phyloP scores from a whole-genome alignment of 2,888 invertebrate genomes.

The Omphaloscelis lunosa region DNA sequence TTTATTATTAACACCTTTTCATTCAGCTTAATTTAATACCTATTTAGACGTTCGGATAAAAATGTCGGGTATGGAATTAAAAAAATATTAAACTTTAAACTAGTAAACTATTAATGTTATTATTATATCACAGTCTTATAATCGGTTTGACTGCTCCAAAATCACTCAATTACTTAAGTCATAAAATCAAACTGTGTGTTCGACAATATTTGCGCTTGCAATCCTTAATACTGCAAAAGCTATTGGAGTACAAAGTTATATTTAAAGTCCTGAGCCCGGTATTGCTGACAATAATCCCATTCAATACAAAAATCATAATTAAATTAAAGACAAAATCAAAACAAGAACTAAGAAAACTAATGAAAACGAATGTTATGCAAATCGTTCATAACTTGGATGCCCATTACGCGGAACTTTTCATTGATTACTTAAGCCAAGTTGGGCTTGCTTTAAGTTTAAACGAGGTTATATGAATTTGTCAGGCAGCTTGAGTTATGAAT shows the following conservation, averaged over 20 bases:
- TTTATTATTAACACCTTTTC: neutral
- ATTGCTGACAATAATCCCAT: conserved; percentile 6
- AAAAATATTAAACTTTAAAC: too few species aligned
- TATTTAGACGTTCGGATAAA: neutral
- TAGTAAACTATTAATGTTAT: neutral
- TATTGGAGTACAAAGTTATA: neutral
- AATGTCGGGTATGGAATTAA: too few species aligned
- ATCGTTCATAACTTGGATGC: conserved; percentile 66
- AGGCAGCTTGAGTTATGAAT: conserved; percentile 70
- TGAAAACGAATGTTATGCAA: conserved; percentile 68
- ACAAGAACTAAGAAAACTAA: conserved; percentile 62
- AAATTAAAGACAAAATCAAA: conserved; percentile 45
- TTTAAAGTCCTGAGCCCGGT: too few species aligned
- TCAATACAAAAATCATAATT: conserved; percentile 26
- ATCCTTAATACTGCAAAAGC: neutral
- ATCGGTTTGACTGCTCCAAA: neutral
- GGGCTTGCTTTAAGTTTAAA: conserved; percentile 73
- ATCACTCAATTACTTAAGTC: neutral
- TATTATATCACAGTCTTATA: neutral
- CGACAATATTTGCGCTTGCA: conserved; percentile 6
- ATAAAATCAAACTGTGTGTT: neutral
- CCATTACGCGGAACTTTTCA: conserved; percentile 74
- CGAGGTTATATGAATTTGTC: conserved; percentile 78
- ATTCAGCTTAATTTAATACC: neutral
- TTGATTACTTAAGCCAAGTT: conserved; percentile 73